Conservation (phyloP, 2,797 vertebrate species). For the Lacerta bilineata region DNA sequence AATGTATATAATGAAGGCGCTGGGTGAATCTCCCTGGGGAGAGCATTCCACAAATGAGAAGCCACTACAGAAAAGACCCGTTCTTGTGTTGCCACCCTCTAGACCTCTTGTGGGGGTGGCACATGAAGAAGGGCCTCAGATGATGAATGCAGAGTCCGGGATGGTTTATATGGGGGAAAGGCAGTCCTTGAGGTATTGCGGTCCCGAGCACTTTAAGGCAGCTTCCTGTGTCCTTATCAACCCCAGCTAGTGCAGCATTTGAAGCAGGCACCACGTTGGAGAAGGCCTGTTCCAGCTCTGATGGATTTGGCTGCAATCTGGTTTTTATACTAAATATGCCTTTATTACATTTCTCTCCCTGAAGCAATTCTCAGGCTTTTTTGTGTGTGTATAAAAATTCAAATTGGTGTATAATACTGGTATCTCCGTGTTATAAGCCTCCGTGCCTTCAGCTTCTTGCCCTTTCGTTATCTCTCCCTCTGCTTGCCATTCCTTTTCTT, state of each 20-base stretch:
- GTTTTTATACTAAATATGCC: constrained; percentile 51
- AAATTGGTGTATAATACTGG: constrained; percentile 17
- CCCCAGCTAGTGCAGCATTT: neutral
- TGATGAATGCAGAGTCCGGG: no score
- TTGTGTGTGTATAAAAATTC: neutral
- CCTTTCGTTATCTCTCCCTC: neutral
- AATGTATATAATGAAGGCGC: no score
- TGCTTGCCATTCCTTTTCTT: neutral
- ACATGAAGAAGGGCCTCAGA: no score
- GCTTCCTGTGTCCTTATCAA: no score
- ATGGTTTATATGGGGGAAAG: no score
- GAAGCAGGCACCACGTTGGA: neutral
- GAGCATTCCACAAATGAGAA: no score
- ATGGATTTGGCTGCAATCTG: constrained; percentile 58
- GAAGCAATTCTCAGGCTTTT: constrained; percentile 50
- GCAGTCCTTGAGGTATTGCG: no score
- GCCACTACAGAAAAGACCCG: no score
- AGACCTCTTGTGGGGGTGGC: no score
- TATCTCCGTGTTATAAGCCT: constrained; percentile 25
- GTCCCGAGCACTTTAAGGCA: no score
- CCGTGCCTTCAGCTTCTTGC: constrained; percentile 31
- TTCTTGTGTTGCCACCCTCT: no score
- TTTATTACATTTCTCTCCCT: constrained; percentile 40
- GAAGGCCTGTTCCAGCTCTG: neutral
- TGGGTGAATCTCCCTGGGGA: no score